Conservation (phyloP, 2,888 invertebrate species). For the Celastrina argiolus region DNA sequence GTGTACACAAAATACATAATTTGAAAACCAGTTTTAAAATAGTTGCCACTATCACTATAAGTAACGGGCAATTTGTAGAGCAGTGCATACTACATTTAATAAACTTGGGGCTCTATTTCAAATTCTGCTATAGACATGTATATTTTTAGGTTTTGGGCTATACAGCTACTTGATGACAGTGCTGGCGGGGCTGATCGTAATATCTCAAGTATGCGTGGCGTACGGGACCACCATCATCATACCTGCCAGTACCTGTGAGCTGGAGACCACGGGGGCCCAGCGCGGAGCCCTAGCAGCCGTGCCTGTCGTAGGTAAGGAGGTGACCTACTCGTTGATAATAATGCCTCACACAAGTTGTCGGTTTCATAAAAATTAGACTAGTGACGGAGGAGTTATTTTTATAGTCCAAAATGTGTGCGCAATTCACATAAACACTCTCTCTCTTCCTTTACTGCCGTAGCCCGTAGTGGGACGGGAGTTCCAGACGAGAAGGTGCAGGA, state of each 20-base stretch:
- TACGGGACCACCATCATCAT: slow-evolving; percentile 54
- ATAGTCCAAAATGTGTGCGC: no score
- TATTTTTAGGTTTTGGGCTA: slow-evolving; percentile 38
- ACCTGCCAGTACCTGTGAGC: slow-evolving; percentile 62
- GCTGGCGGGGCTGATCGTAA: slow-evolving; percentile 45
- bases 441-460: no score
- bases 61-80: not conserved
- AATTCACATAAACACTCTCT: no score
- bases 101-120: not conserved
- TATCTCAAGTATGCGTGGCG: slow-evolving; percentile 50
- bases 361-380: no score
- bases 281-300: slow-evolving; percentile 50
- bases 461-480: no score
- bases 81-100: not conserved
- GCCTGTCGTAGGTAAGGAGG: slow-evolving; percentile 38
- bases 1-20: not conserved
- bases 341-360: no score
- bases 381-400: no score
- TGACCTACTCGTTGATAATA: no score
- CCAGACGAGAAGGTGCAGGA: no score
- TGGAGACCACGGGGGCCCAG: slow-evolving; percentile 51
- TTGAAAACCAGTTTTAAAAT: not conserved
- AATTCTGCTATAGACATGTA: not conserved
- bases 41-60: not conserved
- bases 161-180: slow-evolving; percentile 46